Percentiles rank a stretch among this genome's conserved stretches.
Conservation (phyloP, 2,797 vertebrate species). For the Pangasius mekongensis region DNA sequence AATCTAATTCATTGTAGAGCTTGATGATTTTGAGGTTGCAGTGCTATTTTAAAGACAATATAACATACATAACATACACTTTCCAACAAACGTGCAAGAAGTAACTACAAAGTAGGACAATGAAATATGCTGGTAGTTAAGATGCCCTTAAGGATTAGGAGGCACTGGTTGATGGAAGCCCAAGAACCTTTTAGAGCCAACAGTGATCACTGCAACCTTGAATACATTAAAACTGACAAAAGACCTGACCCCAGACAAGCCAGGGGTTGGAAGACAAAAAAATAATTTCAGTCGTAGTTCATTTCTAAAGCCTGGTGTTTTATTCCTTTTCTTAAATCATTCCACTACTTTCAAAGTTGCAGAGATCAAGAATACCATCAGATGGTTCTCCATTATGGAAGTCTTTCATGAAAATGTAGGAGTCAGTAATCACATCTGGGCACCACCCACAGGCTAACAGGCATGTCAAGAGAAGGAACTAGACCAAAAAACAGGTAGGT, state of each 20-base stretch:
- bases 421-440: background rate
- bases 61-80: too few species aligned
- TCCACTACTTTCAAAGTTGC: background rate
- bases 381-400: background rate
- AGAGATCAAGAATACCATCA: background rate
- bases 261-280: background rate
- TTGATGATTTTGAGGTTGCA: background rate
- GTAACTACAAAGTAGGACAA: background rate
- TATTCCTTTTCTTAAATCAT: background rate
- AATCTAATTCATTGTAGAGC: background rate
- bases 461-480: background rate
- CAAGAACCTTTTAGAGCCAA: background rate
- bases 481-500: background rate
- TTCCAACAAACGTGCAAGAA: background rate
- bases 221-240: background rate
- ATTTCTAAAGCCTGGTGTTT: background rate
- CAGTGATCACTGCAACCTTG: background rate
- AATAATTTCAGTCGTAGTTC: background rate
- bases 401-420: background rate
- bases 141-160: background rate
- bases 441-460: background rate
- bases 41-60: background rate
- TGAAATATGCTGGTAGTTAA: background rate
- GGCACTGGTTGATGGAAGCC: background rate
- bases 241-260: background rate